Percentiles rank a stretch among this genome's conserved stretches.
Evolutionary conservation across 2,888 invertebrate species (phyloP).

Genomic region (Unio pictorum): DNA sequence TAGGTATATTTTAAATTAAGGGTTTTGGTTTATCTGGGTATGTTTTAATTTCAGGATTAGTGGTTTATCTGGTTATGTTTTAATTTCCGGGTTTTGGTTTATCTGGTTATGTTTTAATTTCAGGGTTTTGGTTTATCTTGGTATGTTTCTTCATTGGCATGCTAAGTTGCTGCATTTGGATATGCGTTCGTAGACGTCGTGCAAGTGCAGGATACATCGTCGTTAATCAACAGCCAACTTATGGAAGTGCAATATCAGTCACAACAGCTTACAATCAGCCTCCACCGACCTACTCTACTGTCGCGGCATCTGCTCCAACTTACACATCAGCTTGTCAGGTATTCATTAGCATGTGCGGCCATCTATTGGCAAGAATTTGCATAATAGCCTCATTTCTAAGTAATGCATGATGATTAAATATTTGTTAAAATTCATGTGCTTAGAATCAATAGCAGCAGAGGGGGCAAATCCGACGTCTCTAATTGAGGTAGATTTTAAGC

Average conservation of each 20-base stretch:
- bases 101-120: background rate
- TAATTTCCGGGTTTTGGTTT: too few species aligned
- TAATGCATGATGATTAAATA: too few species aligned
- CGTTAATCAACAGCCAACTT: constrained; percentile 27
- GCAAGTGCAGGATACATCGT: constrained; percentile 32
- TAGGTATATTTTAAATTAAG: too few species aligned
- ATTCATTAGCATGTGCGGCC: background rate
- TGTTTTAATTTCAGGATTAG: too few species aligned
- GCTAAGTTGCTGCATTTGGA: constrained; percentile 35
- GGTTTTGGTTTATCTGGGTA: constrained; percentile 58
- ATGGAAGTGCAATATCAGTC: constrained; percentile 36
- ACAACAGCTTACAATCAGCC: constrained; percentile 1
- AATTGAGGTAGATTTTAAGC: too few species aligned
- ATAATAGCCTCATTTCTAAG: too few species aligned
- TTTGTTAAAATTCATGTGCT: too few species aligned
- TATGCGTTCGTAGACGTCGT: constrained; percentile 34
- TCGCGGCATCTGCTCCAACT: constrained; percentile 17
- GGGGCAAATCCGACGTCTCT: too few species aligned
- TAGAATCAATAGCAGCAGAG: too few species aligned
- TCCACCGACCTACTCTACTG: background rate
- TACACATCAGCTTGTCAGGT: constrained; percentile 36
- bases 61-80: too few species aligned
- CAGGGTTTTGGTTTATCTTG: constrained; percentile 59
- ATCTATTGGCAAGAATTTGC: too few species aligned
- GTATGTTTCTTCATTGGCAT: constrained; percentile 34